Evolutionary conservation across 2,888 invertebrate genomes (phyloP), one percentile per base, ranked within the genome.

Genomic region (Andrena flavipes): DNA sequence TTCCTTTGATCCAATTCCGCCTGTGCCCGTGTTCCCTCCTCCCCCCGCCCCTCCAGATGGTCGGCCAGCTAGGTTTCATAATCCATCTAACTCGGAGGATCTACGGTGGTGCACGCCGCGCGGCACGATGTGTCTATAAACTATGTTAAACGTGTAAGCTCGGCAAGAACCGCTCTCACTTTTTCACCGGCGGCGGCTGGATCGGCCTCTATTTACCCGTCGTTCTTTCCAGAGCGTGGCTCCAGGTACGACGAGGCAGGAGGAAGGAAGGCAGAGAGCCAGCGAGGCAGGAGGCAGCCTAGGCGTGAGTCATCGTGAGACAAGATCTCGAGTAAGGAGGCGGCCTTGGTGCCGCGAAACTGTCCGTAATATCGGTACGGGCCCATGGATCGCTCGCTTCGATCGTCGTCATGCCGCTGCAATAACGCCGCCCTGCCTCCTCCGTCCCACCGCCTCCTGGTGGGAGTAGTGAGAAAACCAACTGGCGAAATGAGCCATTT

Each of bases 261-360:
- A 51, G 54, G 80, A 76, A 76, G 82, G 84, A 85, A 86, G 84
- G 88, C 82, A 85, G 85, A 86, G 85, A 85, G 86, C 64, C 84
- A 80, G 69, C 83, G 83, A 84, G 86, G 86, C 86, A 85, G 84
- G 76, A 82, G 85, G 84, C 87, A 77, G 71, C 83, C 82, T 87
- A 88, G 87, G 83, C 85, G 87, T 88, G 88, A 88, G 85, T 88
- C 88, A 88, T 88, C 88, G 83, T 78, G 86, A 90, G 90, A 91
- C 90, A 91, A 91, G 90, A 91, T 91, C 91, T 89, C 90, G 88
- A 82, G 90, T 91, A 91, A 91, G 91, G 91, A 90, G 89, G 90
- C 91, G 91, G 90, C 91, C 91, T 91, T 91, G 91, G 88, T 90
- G 90, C 88, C 82, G 89, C 88, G 79, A 91, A 91, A 91, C 90